phyloP scores from a whole-genome alignment of 2,113 vertebrate species.

The Petrocephalus zakoni region DNA sequence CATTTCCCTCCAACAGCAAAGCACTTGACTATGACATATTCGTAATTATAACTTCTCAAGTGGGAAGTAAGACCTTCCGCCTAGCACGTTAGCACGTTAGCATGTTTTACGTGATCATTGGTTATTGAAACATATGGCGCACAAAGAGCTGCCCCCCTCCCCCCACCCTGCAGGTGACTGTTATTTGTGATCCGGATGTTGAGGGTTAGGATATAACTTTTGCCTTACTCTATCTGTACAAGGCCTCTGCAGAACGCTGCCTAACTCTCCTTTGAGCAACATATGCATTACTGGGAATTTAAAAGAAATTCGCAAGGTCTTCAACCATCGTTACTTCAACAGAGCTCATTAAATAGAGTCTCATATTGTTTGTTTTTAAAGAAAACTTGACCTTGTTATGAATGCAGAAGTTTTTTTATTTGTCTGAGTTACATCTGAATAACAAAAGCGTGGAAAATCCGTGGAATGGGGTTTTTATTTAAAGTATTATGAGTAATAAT shows the following conservation, averaged over 20 bases:
- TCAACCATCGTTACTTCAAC: slow-evolving; percentile 29
- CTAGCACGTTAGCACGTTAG: no score
- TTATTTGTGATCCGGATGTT: no score
- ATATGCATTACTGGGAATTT: slow-evolving; percentile 11
- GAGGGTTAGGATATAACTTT: no score
- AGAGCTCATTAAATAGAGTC: slow-evolving; percentile 13
- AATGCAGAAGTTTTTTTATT: background rate
- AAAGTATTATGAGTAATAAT: background rate
- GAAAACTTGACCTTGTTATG: background rate
- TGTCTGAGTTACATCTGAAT: background rate
- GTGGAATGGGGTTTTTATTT: background rate
- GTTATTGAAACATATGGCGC: no score
- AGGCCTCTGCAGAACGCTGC: background rate
- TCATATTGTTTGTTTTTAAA: slow-evolving; percentile 7
- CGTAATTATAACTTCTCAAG: no score
- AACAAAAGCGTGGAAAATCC: background rate
- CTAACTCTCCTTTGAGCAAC: slow-evolving; percentile 5
- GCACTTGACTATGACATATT: no score
- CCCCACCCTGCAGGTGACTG: no score
- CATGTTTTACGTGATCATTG: no score
- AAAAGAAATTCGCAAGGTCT: slow-evolving; percentile 11
- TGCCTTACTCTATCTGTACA: no score
- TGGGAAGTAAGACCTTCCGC: no score
- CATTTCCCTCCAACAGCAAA: no score
- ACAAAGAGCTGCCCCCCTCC: no score